Evolutionary conservation across 2,888 invertebrate species (phyloP).

Genomic region (Amorpha juglandis): DNA sequence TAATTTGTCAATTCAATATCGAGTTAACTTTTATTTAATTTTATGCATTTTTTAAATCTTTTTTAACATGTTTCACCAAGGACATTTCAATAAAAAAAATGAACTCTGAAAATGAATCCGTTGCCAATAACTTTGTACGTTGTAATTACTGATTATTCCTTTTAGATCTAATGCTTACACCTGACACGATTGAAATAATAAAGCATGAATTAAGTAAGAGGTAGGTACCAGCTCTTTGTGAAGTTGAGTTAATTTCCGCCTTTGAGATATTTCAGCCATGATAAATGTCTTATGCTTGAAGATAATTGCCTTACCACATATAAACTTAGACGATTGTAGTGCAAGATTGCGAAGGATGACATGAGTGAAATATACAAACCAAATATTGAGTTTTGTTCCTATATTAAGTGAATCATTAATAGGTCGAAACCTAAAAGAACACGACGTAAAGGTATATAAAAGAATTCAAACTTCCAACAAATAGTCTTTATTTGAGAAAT

Average conservation of each 20-base stretch:
- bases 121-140: neutral
- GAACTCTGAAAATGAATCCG: neutral
- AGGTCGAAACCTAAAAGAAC: too few relatives aligned
- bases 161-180: slow-evolving; percentile 1
- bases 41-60: neutral
- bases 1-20: too few relatives aligned
- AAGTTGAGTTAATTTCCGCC: slow-evolving; percentile 22
- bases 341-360: slow-evolving; percentile 1
- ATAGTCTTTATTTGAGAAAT: too few relatives aligned
- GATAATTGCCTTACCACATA: slow-evolving; percentile 18
- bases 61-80: neutral
- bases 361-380: slow-evolving; percentile 11
- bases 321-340: slow-evolving; percentile 16
- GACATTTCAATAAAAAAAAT: neutral
- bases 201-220: neutral
- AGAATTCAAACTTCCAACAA: too few relatives aligned
- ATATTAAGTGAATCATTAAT: too few relatives aligned
- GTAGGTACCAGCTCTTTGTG: slow-evolving; percentile 5
- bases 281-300: slow-evolving; percentile 10
- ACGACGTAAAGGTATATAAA: too few relatives aligned
- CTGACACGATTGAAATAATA: neutral
- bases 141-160: neutral
- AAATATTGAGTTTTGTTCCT: slow-evolving; percentile 2
- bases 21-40: neutral
- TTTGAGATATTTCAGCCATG: slow-evolving; percentile 14